Conservation (phyloP, 1,140 invertebrate species). For the Monomorium pharaonis region DNA sequence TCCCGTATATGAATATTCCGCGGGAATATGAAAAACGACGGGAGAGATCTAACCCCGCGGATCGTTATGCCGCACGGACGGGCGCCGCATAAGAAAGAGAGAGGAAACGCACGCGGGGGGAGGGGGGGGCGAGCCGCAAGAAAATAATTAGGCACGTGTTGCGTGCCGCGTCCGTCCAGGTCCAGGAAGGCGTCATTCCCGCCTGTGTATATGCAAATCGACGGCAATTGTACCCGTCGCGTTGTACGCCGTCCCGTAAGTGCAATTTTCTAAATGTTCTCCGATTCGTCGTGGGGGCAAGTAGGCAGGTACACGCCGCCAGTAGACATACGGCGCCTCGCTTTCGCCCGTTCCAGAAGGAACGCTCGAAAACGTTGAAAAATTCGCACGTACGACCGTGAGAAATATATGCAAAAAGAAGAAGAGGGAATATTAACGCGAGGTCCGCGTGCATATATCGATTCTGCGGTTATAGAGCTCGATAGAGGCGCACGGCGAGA, state of each 20-base stretch:
- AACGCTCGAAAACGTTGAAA: not conserved
- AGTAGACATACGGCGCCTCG: not conserved
- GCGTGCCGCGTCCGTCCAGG: conserved; percentile 69
- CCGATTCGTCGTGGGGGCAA: conserved; percentile 22
- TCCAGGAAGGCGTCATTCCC: conserved; percentile 55
- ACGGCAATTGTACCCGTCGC: conserved; percentile 43
- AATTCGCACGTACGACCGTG: not conserved
- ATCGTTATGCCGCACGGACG: conserved; percentile 46
- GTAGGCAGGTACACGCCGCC: not conserved
- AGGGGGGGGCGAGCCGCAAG: conserved; percentile 69
- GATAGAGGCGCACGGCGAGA: conserved; percentile 46
- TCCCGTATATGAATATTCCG: conserved; percentile 68
- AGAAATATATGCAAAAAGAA: not conserved
- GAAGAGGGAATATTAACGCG: not conserved
- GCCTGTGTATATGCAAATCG: conserved; percentile 66
- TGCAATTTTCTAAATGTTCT: conserved; percentile 17
- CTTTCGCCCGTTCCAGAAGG: too few species aligned
- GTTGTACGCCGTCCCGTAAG: not conserved
- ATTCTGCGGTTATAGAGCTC: conserved; percentile 31
- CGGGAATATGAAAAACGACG: conserved; percentile 62
- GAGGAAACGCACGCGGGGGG: conserved; percentile 27
- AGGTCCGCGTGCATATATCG: not conserved
- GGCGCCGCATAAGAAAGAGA: not conserved
- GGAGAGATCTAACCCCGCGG: conserved; percentile 57
- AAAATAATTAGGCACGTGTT: conserved; percentile 80